Evolutionary conservation across 2,888 invertebrate species (phyloP).

Genomic region (Therioaphis trifolii): DNA sequence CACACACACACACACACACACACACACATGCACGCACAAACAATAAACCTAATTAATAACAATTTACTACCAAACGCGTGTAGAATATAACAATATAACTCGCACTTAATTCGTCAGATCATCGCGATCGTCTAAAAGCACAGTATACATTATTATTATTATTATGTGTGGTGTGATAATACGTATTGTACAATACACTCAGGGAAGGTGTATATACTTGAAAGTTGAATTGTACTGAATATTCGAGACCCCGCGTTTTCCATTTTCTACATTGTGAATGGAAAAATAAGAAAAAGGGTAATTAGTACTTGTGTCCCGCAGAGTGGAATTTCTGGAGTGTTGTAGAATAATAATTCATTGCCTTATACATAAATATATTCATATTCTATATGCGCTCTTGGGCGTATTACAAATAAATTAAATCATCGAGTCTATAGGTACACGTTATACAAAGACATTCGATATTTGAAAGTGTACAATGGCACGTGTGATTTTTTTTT

Average conservation of each 20-base stretch:
- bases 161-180: background rate
- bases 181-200: background rate
- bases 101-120: background rate
- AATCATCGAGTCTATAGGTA: background rate
- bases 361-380: background rate
- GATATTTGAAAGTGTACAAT: too few relatives aligned
- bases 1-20: too few relatives aligned
- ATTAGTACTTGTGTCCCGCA: background rate
- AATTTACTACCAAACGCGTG: too few relatives aligned
- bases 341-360: conserved; percentile 23
- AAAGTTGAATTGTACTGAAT: background rate
- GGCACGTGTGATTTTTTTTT: too few relatives aligned
- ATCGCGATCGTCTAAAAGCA: background rate
- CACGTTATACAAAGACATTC: too few relatives aligned
- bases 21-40: background rate
- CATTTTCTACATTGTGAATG: background rate
- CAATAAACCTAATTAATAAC: too few relatives aligned
- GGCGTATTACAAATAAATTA: background rate
- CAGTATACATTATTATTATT: background rate
- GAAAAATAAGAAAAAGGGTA: background rate
- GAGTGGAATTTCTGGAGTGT: conserved; percentile 10
- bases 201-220: background rate
- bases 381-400: background rate
- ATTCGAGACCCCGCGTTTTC: background rate
- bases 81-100: background rate